Conservation (phyloP, 1,140 invertebrate species). For the Drosophila yakuba region DNA sequence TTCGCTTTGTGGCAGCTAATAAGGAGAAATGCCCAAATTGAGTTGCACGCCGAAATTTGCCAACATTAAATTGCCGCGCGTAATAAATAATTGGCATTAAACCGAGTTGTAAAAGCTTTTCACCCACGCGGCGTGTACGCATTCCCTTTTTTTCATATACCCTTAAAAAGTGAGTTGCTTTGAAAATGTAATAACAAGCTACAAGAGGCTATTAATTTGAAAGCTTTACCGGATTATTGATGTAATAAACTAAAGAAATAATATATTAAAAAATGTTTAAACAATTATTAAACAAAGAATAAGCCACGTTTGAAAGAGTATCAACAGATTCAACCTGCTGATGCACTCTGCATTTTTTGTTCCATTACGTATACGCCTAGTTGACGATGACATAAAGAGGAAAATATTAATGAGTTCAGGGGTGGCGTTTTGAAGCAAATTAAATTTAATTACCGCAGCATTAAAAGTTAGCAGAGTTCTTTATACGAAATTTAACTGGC, state of each 20-base stretch:
- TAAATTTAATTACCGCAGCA: slow-evolving; percentile 69
- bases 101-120: slow-evolving; percentile 59
- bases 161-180: slow-evolving; percentile 5
- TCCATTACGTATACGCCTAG: slow-evolving; percentile 58
- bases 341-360: neutral
- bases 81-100: slow-evolving; percentile 79
- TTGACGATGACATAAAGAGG: slow-evolving; percentile 56
- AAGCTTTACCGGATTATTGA: neutral
- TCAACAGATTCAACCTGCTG: neutral
- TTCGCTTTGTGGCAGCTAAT: slow-evolving; percentile 71
- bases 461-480: slow-evolving; percentile 51
- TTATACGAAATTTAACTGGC: slow-evolving; percentile 44
- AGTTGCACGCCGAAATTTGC: slow-evolving; percentile 67
- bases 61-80: slow-evolving; percentile 61
- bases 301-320: slow-evolving; percentile 1
- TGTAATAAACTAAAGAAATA: neutral
- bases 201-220: neutral
- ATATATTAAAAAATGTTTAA: too few relatives aligned
- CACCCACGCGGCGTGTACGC: slow-evolving; percentile 29
- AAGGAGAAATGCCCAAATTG: slow-evolving; percentile 69
- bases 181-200: neutral
- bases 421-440: slow-evolving; percentile 40
- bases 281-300: too few relatives aligned
- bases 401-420: slow-evolving; percentile 17
- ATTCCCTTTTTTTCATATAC: slow-evolving; percentile 18